Conservation (phyloP, 2,888 invertebrate species). For the Paralinhomoeus sp. region DNA sequence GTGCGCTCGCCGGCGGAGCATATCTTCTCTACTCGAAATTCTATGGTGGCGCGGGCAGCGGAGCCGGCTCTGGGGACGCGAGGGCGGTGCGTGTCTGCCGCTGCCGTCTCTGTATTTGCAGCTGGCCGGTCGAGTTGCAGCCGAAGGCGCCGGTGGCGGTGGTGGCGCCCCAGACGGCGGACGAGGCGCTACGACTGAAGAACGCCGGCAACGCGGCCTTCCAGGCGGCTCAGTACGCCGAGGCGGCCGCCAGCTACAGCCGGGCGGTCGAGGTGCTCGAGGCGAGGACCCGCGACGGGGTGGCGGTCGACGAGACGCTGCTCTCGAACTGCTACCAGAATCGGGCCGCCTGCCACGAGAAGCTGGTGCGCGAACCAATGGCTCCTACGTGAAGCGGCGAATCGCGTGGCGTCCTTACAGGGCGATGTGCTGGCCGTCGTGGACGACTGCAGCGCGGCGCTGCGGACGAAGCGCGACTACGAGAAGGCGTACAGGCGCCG, state of each 20-base stretch:
- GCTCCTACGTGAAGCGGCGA: too few relatives aligned
- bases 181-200: too few relatives aligned
- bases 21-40: too few relatives aligned
- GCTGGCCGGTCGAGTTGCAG: too few relatives aligned
- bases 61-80: too few relatives aligned
- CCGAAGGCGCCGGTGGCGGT: too few relatives aligned
- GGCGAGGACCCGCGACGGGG: conserved; percentile 20
- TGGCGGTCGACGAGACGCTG: conserved; percentile 41
- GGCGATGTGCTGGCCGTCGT: conserved; percentile 43
- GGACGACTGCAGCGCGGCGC: conserved; percentile 59
- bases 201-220: not conserved
- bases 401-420: too few relatives aligned
- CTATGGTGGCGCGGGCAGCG: too few relatives aligned
- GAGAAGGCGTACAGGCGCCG: conserved; percentile 63
- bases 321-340: conserved; percentile 82
- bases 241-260: conserved; percentile 30
- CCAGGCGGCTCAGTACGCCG: not conserved
- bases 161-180: too few relatives aligned
- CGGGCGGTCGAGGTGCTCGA: conserved; percentile 27
- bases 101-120: too few relatives aligned
- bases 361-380: conserved; percentile 38
- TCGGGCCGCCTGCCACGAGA: conserved; percentile 77
- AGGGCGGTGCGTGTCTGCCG: too few relatives aligned
- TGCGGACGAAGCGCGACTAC: conserved; percentile 60
- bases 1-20: too few relatives aligned